A percentile compares a stretch with the other conserved stretches of the same genome.
Evolutionary conservation across 37 sponge, comb jelly and placozoan genomes (phyloP).

Genomic region (Halichondria panicea): DNA sequence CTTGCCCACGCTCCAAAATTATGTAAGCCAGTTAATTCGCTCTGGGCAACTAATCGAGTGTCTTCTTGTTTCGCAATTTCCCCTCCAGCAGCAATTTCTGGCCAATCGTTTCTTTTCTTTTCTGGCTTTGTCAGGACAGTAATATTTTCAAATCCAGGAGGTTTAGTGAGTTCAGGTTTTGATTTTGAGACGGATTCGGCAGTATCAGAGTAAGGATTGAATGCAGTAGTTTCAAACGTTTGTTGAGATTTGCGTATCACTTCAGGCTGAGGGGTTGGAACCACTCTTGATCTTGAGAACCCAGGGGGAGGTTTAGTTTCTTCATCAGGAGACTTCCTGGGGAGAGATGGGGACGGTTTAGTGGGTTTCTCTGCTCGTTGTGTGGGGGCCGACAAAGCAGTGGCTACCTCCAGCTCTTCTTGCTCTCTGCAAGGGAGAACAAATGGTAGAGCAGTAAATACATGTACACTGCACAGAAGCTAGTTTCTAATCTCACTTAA

Average conservation of each 20-base stretch:
- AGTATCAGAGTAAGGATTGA: neutral
- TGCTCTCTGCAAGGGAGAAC: constrained; percentile 7
- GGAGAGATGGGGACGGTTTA: neutral
- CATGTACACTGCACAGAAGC: too few relatives aligned
- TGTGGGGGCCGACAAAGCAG: constrained; percentile 12
- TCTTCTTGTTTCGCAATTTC: too few relatives aligned
- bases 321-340: neutral
- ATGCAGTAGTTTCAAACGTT: too few relatives aligned
- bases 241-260: too few relatives aligned
- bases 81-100: neutral
- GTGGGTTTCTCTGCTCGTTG: neutral
- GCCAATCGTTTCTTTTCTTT: too few relatives aligned
- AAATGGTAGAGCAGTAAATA: neutral
- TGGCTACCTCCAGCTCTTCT: neutral
- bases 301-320: constrained; percentile 11
- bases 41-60: too few relatives aligned
- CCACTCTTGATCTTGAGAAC: neutral
- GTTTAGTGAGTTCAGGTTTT: neutral
- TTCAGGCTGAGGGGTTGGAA: neutral
- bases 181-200: neutral
- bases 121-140: too few relatives aligned
- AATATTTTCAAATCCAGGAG: neutral
- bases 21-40: too few relatives aligned
- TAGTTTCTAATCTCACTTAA: neutral
- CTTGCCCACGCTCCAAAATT: neutral